These are phyloP conservation scores for Drosophila baimaii DNA, from an alignment of 1,140 invertebrate genomes.

Conservation along the genomic window DNA sequence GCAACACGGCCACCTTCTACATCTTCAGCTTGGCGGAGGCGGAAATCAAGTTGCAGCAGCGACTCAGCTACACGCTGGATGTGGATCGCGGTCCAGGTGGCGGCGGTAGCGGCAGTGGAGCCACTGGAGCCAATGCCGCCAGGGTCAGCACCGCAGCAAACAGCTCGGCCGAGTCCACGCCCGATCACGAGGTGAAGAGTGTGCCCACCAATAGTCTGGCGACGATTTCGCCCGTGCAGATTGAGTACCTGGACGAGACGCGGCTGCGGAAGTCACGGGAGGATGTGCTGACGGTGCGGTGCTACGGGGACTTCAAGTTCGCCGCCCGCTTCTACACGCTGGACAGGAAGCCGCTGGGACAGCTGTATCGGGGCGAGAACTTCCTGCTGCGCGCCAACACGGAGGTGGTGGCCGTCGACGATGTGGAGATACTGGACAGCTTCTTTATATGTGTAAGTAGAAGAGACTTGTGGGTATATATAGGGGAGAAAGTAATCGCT, in stretches of 20 bases:
- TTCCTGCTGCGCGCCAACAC: conserved; percentile 78
- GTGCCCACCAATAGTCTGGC: conserved; percentile 32
- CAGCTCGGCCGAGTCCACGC: conserved; percentile 73
- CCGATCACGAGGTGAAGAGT: conserved; percentile 61
- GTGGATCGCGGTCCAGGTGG: conserved; percentile 46
- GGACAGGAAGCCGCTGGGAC: conserved; percentile 65
- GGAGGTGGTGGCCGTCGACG: conserved; percentile 66
- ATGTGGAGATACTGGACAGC: conserved; percentile 81
- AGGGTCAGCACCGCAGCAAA: conserved; percentile 46
- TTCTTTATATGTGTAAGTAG: conserved; percentile 84
- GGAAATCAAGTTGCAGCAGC: conserved; percentile 74
- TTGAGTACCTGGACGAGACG: conserved; percentile 80
- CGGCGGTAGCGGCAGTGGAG: not conserved
- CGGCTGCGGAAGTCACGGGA: conserved; percentile 77
- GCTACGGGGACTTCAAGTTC: conserved; percentile 75
- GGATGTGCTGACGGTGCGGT: conserved; percentile 66
- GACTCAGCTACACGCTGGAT: conserved; percentile 78
- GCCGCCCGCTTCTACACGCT: conserved; percentile 76
- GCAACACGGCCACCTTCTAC: conserved; percentile 72
- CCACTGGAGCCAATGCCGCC: conserved; percentile 3
- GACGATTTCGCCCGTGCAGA: conserved; percentile 65
- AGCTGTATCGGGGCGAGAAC: conserved; percentile 79
- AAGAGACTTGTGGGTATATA: too few species aligned
- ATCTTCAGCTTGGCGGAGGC: conserved; percentile 76
- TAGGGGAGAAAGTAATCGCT: not conserved